These are phyloP conservation scores for Anthrax anthrax DNA, from an alignment of 2,888 invertebrate species.

Conservation along the genomic window DNA sequence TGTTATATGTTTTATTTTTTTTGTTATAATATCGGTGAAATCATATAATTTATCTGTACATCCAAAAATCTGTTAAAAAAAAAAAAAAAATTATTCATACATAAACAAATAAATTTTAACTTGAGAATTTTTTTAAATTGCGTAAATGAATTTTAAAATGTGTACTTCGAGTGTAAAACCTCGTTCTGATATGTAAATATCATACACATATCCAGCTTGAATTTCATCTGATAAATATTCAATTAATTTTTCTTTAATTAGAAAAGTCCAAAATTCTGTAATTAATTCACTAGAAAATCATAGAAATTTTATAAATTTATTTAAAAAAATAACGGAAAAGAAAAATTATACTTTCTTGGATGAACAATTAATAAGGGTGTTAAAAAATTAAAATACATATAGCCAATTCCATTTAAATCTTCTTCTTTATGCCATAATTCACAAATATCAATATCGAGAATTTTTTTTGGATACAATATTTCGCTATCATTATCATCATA, in stretches of 20 bases:
- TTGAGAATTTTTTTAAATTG: too few species aligned
- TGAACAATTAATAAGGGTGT: slow-evolving; percentile 45
- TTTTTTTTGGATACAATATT: slow-evolving; percentile 37
- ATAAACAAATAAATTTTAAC: too few species aligned
- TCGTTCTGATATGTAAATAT: slow-evolving; percentile 40
- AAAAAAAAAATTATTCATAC: too few species aligned
- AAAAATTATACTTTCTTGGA: slow-evolving; percentile 40
- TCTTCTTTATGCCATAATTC: slow-evolving; percentile 71
- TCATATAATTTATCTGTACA: slow-evolving; percentile 33
- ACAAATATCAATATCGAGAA: slow-evolving; percentile 33
- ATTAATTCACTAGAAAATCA: slow-evolving; percentile 13
- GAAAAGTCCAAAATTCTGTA: slow-evolving; percentile 38
- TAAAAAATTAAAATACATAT: slow-evolving; percentile 50
- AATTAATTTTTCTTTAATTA: slow-evolving; percentile 32
- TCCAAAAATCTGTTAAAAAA: slow-evolving; percentile 3
- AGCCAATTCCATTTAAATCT: slow-evolving; percentile 55
- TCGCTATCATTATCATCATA: neutral
- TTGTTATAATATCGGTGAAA: slow-evolving; percentile 47
- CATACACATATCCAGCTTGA: slow-evolving; percentile 39
- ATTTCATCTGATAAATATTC: slow-evolving; percentile 12
- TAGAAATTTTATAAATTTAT: too few species aligned
- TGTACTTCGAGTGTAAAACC: slow-evolving; percentile 30
- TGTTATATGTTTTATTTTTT: slow-evolving; percentile 42
- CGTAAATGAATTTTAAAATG: too few species aligned
- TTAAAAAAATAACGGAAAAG: too few species aligned